These are phyloP conservation scores for Lethenteron reissneri DNA, from an alignment of 2,113 vertebrate genomes.

Conservation along the genomic window DNA sequence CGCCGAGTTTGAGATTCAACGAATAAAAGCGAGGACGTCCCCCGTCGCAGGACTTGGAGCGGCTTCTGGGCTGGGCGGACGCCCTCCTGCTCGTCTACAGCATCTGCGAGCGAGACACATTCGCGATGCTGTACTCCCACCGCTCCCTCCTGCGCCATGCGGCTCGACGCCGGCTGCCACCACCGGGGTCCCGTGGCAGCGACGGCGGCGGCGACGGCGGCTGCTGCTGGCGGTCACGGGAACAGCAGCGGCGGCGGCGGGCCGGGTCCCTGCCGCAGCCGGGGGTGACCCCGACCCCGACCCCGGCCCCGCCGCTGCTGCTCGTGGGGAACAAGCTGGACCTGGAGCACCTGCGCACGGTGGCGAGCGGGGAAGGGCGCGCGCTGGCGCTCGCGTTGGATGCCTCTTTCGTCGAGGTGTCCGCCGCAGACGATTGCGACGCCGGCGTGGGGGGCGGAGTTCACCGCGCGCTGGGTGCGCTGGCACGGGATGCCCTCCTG, in stretches of 20 bases:
- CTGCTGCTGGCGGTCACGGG: conserved; percentile 13
- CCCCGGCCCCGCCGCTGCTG: too few relatives aligned
- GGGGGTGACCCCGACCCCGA: too few relatives aligned
- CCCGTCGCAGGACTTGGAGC: conserved; percentile 9
- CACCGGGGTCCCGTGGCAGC: conserved; percentile 9
- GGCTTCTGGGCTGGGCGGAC: conserved; percentile 24
- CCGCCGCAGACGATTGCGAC: conserved; percentile 23
- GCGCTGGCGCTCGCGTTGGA: conserved; percentile 17
- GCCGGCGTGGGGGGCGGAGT: conserved; percentile 17
- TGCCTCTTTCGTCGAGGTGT: conserved; percentile 23
- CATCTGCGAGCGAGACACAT: conserved; percentile 25
- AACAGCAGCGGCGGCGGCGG: neutral
- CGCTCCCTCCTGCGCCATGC: too few relatives aligned
- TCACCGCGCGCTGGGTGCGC: conserved; percentile 20
- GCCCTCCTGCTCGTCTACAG: conserved; percentile 25
- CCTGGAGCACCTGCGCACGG: conserved; percentile 19
- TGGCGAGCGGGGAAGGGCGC: conserved; percentile 21
- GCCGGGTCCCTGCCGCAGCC: conserved; percentile 14
- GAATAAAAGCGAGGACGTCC: too few relatives aligned
- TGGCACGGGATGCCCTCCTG: conserved; percentile 16
- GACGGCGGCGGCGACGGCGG: conserved; percentile 20
- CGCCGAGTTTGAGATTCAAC: too few relatives aligned
- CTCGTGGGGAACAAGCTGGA: conserved; percentile 25
- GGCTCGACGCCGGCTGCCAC: too few relatives aligned
- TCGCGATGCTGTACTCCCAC: conserved; percentile 14